Evolutionary conservation across 2,888 invertebrate species (phyloP), one percentile per base, ranked within the genome.

Genomic region (Eudasyphora cyanicolor): DNA sequence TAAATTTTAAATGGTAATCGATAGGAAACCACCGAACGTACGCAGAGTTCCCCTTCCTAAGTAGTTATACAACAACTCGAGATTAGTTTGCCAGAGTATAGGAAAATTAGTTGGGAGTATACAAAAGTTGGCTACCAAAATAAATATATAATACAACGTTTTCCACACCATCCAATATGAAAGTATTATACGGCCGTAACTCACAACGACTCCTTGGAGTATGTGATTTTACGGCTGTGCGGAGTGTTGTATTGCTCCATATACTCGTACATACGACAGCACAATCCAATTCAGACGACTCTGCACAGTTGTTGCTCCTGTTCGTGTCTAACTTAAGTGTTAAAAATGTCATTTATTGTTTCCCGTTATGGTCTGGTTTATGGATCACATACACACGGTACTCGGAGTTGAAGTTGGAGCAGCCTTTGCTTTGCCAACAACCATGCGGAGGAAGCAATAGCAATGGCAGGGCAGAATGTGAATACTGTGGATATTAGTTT

Each of bases 301-400:
- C n/a, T 64, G 4, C 54, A 49, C 27, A 49, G 69, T 69, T 69
- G 42, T 24, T 17, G 42, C 45, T 67, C 42, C 45, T 38, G 38
- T 67, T 77, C 70, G 42, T 42, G 60, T 70, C 54, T 74, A 54
- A 71, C 54, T 35, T 70, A 76, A 71, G 79, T 82, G 75, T 76
- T 82, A 82, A 82, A 82, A 67, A 64, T 76, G 70, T 76, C 75
- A 76, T 71, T 82, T 75, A 75, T 82, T 82, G 54, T 74, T 71
- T 75, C 12, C 75, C 45, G 71, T 71, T 79, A 71, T 73, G 38
- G 73, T 49, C 49, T 71, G 45, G 69, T 57, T 57, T 57, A 57
- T 27, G n/a, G 57, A 29, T 38, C 45, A 17, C 57, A 38, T 6
- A 8, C 45, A 45, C n/a, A 6, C 3, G n/a, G 45, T n/a, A 45